Conservation (phyloP, 2,113 vertebrate species). For the Megaceryle maxima region DNA sequence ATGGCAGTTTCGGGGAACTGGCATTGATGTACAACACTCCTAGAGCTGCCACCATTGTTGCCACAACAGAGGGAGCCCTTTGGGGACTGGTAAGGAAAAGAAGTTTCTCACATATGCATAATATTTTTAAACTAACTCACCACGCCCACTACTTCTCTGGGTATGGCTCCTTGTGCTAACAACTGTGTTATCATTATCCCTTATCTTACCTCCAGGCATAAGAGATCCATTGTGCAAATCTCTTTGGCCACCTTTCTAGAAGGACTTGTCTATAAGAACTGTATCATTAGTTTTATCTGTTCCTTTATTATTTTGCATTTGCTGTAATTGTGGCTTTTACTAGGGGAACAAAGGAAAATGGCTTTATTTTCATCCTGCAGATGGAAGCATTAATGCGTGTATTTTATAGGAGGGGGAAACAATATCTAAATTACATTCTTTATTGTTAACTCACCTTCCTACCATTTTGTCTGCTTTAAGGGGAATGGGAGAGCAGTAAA, state of each 20-base stretch:
- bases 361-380: background rate
- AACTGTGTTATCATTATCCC: background rate
- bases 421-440: background rate
- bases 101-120: background rate
- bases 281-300: background rate
- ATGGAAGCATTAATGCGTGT: background rate
- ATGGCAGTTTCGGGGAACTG: slow-evolving; percentile 96
- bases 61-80: slow-evolving; percentile 90
- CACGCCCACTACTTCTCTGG: background rate
- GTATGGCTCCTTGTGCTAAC: background rate
- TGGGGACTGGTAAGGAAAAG: slow-evolving; percentile 92
- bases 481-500: background rate
- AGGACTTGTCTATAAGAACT: slow-evolving; percentile 1
- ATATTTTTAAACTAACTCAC: background rate
- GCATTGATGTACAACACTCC: slow-evolving; percentile 99
- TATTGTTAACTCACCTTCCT: background rate
- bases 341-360: background rate
- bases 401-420: background rate
- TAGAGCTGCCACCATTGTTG: slow-evolving; percentile 93
- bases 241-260: slow-evolving; percentile 4
- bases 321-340: background rate
- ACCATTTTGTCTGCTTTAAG: background rate
- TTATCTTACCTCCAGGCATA: background rate
- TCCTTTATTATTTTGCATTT: background rate
- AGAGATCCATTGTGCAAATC: background rate